These are phyloP conservation scores for Eurosta solidaginis DNA, from an alignment of 1,140 invertebrate species.

Conservation along the genomic window DNA sequence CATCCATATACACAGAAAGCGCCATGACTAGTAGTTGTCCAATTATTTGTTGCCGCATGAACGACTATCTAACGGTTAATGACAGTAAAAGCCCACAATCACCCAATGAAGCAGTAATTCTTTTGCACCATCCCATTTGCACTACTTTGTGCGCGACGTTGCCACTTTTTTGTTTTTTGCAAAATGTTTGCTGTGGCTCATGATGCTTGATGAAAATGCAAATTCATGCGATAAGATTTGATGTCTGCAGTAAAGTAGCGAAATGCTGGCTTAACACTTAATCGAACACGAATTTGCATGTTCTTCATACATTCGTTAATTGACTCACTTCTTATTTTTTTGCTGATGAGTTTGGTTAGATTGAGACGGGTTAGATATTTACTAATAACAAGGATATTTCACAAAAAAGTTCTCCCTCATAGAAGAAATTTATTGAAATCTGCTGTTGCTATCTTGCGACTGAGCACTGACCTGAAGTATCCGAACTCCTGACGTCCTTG, in stretches of 20 bases:
- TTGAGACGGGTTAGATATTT: no score
- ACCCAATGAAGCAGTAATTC: conserved; percentile 1
- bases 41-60: background rate
- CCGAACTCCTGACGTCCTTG: no score
- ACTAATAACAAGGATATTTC: no score
- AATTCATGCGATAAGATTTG: background rate
- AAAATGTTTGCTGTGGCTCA: background rate
- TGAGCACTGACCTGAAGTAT: no score
- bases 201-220: background rate
- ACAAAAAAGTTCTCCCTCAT: no score
- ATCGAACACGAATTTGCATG: no score
- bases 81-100: background rate
- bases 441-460: no score
- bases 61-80: conserved; percentile 6
- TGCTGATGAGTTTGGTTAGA: no score
- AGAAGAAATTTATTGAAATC: no score
- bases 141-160: background rate
- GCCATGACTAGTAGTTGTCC: background rate
- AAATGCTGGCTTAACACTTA: background rate
- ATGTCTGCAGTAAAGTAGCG: background rate
- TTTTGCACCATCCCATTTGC: background rate
- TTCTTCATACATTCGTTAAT: no score
- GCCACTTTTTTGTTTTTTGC: background rate
- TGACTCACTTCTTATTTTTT: no score
- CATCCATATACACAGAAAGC: background rate